Evolutionary conservation across 30 jellyfish, hydroid and myxozoan species (phyloP).

Genomic region (Aurelia coerulea): DNA sequence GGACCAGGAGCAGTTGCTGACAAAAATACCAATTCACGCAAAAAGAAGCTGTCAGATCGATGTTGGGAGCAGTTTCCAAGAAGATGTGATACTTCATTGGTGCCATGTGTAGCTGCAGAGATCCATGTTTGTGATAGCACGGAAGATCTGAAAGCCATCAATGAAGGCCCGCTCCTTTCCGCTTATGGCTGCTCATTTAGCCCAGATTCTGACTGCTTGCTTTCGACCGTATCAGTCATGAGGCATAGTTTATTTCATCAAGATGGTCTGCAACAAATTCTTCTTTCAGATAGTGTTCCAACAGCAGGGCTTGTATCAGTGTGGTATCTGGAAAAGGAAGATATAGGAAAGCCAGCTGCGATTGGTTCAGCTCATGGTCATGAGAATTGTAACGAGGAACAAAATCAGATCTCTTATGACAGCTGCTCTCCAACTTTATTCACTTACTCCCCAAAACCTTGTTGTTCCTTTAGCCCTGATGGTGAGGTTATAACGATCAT

Average conservation of each 20-base stretch:
- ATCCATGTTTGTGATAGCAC: conserved; percentile 33
- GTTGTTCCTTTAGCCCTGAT: conserved; percentile 51
- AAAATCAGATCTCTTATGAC: neutral
- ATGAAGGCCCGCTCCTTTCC: conserved; percentile 28
- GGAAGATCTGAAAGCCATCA: conserved; percentile 23
- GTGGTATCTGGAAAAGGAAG: conserved; percentile 14
- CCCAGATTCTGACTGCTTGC: conserved; percentile 50
- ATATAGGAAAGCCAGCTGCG: neutral
- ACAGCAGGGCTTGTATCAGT: conserved; percentile 69
- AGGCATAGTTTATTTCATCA: conserved; percentile 8
- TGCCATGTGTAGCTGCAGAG: conserved; percentile 58
- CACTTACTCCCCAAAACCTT: conserved; percentile 71
- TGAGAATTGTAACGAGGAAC: too few species aligned
- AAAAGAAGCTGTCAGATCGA: neutral
- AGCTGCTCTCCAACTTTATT: conserved; percentile 45
- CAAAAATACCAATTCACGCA: too few species aligned
- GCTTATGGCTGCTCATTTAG: conserved; percentile 65
- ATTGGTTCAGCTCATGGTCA: neutral
- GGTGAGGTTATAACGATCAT: conserved; percentile 44
- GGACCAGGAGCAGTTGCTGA: conserved; percentile 31
- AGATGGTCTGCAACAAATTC: conserved; percentile 9
- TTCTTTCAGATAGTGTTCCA: conserved; percentile 28
- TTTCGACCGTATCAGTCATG: conserved; percentile 31
- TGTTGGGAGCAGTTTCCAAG: conserved; percentile 57
- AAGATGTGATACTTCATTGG: neutral